Evolutionary conservation across 2,113 vertebrate species (phyloP).

Genomic region (Oncorhynchus gorbuscha): DNA sequence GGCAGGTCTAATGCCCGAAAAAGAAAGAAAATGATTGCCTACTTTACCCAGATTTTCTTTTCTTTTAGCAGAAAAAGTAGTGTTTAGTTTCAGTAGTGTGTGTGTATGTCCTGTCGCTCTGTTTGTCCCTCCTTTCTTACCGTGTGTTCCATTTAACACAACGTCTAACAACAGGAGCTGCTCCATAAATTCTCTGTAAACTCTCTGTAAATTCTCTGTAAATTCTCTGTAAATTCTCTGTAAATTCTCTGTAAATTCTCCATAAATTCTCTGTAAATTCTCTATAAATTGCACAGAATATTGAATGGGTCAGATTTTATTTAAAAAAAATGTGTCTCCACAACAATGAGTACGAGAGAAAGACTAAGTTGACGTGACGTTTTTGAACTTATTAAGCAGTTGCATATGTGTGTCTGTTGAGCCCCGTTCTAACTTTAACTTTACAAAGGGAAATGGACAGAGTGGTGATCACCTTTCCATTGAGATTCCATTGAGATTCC

Average conservation of each 20-base stretch:
- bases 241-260: slow-evolving; percentile 26
- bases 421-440: background rate
- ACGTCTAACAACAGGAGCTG: slow-evolving; percentile 41
- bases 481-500: no score
- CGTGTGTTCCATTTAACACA: slow-evolving; percentile 23
- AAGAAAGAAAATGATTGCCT: no score
- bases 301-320: slow-evolving; percentile 43
- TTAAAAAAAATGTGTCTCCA: slow-evolving; percentile 16
- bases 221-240: slow-evolving; percentile 26
- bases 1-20: no score
- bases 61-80: no score
- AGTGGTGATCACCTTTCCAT: background rate
- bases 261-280: no score
- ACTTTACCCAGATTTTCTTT: no score
- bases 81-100: no score
- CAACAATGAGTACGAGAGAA: background rate
- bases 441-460: background rate
- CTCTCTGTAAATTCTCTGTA: no score
- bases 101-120: slow-evolving; percentile 1
- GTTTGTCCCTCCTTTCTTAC: slow-evolving; percentile 5
- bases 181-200: background rate
- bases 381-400: background rate
- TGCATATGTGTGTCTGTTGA: slow-evolving; percentile 3
- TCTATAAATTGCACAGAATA: slow-evolving; percentile 45
- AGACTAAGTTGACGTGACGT: slow-evolving; percentile 39